Evolutionary conservation across 2,888 invertebrate genomes (phyloP).

Genomic region (Eristalis intricaria): DNA sequence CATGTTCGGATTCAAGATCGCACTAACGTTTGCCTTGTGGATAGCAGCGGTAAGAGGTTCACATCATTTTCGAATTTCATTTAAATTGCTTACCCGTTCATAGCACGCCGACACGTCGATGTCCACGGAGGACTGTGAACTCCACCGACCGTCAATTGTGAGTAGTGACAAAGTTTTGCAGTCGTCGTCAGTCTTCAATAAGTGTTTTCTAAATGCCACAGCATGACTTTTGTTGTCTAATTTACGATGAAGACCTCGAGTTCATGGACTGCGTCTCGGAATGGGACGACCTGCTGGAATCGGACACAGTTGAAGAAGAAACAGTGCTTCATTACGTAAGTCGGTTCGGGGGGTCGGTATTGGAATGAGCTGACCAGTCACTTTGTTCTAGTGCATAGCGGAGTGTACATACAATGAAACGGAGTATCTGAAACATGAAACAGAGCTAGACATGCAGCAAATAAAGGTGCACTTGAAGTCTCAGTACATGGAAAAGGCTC

Average conservation of each 20-base stretch:
- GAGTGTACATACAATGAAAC: slow-evolving; percentile 75
- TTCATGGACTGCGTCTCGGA: slow-evolving; percentile 74
- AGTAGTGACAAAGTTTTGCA: not conserved
- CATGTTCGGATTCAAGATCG: not conserved
- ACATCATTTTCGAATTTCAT: not conserved
- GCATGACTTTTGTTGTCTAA: slow-evolving; percentile 76
- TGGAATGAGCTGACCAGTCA: not conserved
- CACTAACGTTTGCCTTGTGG: not conserved
- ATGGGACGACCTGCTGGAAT: slow-evolving; percentile 72
- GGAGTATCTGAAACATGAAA: slow-evolving; percentile 70
- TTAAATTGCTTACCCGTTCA: not conserved
- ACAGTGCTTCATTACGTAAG: slow-evolving; percentile 74
- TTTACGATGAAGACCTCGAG: slow-evolving; percentile 75
- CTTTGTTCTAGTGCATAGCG: slow-evolving; percentile 74
- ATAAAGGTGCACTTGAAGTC: slow-evolving; percentile 64
- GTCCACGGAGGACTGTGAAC: slow-evolving; percentile 74
- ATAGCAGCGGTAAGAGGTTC: not conserved
- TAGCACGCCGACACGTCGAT: not conserved
- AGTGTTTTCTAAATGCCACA: slow-evolving; percentile 34
- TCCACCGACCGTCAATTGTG: slow-evolving; percentile 74
- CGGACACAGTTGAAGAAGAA: slow-evolving; percentile 67
- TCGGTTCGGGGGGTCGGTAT: not conserved
- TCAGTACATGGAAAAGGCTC: slow-evolving; percentile 67
- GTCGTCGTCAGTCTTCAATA: not conserved
- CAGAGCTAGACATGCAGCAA: slow-evolving; percentile 69